Base-by-base conservation (phyloP, 2,888 invertebrate species). In the Tryphoninae sp. region DNA sequence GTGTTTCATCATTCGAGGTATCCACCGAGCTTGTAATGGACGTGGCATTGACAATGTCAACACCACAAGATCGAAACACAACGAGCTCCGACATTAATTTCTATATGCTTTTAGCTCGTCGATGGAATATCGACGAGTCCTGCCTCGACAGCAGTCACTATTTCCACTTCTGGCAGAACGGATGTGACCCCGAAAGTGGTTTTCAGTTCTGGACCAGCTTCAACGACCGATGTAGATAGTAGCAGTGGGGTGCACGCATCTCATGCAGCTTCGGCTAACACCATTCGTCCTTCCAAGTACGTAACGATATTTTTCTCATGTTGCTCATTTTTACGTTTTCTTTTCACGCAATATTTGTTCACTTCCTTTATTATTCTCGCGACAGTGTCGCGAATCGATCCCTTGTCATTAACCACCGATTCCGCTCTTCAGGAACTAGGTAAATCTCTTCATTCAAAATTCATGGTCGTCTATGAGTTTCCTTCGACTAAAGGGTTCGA, bases 281-380 rank as follows among this genome's bases (percentile, higher is more conserved):
- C 67, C 65, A 62, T 82, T 73, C 79, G 72, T n/a, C 51, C 68
- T 22, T 55, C 77, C 80, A 87, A 87, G 88, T 88, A 87, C 69
- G 87, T 85, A 87, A 86, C 80, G 58, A 64, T 67, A 19, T 83
- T 82, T 78, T 61, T 42, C 64, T 65, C 40, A 2, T 80, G 84
- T 82, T 1, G 69, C 71, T 2, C 4, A 61, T 0, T 7, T 49
- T 6, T 78, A 79, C 8, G 67, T 73, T 58, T 80, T 81, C 11
- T 83, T 81, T n/a, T 58, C 58, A 19, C 19, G 3, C 58, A 19
- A 19, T 58, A 49, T 7, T 8, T 58, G 40, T 2, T 53, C 42
- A 33, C 64, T 23, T 33, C 23, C 19, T 69, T 69, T 71, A 59
- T 80, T 53, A 49, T 19, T 64, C 64, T 65, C 59, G 58, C 49